These are phyloP conservation scores for Gallinago undulata DNA, from an alignment of 2,113 vertebrate genomes.

Conservation along the genomic window DNA sequence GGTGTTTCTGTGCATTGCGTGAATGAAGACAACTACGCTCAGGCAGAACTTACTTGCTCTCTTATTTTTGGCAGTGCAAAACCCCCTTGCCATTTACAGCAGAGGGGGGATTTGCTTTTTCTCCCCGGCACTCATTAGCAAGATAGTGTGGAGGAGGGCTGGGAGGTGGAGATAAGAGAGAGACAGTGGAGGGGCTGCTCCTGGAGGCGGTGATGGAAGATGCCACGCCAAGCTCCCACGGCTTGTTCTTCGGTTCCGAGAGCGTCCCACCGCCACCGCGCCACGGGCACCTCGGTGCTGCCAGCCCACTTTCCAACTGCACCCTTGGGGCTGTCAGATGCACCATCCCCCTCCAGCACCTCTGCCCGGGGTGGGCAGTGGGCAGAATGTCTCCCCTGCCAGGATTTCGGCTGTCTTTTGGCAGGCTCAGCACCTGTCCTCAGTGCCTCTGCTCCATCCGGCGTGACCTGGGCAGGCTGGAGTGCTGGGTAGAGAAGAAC, in stretches of 20 bases:
- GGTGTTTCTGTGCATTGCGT: neutral
- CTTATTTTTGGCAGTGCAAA: neutral
- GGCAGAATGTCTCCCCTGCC: rapidly evolving
- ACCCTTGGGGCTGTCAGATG: neutral
- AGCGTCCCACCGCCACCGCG: rapidly evolving
- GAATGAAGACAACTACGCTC: neutral
- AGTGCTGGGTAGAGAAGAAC: no score
- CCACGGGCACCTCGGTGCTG: rapidly evolving
- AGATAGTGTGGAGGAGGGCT: neutral
- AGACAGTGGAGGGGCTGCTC: neutral
- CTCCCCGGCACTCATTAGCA: neutral
- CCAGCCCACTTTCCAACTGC: rapidly evolving
- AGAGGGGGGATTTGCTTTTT: neutral
- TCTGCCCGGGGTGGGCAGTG: neutral
- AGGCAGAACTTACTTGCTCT: neutral
- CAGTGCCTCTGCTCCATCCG: neutral
- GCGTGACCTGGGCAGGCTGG: no score
- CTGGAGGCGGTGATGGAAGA: neutral
- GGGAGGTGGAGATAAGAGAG: neutral
- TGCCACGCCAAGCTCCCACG: rapidly evolving
- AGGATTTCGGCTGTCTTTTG: neutral
- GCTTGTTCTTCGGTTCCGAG: rapidly evolving
- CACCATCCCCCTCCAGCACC: rapidly evolving
- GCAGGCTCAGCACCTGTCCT: constrained; percentile 9
- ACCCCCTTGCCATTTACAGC: neutral